Base-by-base conservation (phyloP, 2,888 invertebrate genomes). In the Drosophila mayaguana region DNA sequence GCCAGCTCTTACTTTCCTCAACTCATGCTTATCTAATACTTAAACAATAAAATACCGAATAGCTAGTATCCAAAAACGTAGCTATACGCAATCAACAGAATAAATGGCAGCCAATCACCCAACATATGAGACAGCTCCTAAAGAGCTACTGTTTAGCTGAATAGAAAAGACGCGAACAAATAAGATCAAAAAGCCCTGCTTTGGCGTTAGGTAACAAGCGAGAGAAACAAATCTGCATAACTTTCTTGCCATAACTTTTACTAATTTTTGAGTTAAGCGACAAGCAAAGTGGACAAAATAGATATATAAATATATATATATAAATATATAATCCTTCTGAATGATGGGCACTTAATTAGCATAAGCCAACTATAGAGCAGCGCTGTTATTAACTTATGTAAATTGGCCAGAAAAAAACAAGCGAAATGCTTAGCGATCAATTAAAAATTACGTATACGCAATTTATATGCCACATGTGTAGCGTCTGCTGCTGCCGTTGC, bases 361-460 rank as follows among this genome's bases (percentile, higher is more conserved):
- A 77, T 77, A 77, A 79, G 63, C 66, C 36, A 71, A 43, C 34
- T 55, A 38, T 25, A 36, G 20, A 54, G 62, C 55, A 22, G n/a
- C 53, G 22, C 8, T 38, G 32, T 66, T 46, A 65, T 53, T 32
- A 32, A 42, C 66, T 73, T 78, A 78, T 78, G 78, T 55, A 78
- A 78, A 77, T 77, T 45, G 14, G 69, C 18, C 12, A 18, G 25
- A 48, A n/a, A 42, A 28, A 48, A n/a, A 9, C 69, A 78, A 75
- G 72, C 70, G 69, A 88, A 78, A 72, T 83, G 78, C 65, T 72
- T 88, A 72, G 63, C 69, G 80, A 77, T 81, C 87, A 85, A 85
- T 88, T 88, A 86, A 85, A 50, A 86, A 89, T 85, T 88, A 85
- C 84, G 87, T 85, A 85, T 85, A 85, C 89, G 84, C 69, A 87